These are phyloP conservation scores for Sardina pilchardus DNA, from an alignment of 2,113 vertebrate species.

Conservation along the genomic window DNA sequence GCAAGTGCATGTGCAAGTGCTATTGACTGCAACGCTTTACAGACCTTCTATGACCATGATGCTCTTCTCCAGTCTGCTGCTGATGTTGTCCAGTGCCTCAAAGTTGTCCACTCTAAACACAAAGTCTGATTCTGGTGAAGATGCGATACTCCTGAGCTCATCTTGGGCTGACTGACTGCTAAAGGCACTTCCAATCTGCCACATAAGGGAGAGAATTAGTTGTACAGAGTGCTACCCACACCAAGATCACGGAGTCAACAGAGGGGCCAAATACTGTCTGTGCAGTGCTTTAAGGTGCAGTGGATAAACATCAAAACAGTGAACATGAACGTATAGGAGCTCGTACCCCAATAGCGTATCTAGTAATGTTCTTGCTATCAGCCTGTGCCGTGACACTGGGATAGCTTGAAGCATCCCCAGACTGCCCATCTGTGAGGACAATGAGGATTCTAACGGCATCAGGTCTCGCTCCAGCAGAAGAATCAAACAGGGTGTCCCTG, in stretches of 20 bases:
- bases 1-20: no score
- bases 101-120: constrained; percentile 76
- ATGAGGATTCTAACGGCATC: constrained; percentile 63
- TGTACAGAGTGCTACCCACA: no score
- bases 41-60: constrained; percentile 87
- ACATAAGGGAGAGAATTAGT: neutral
- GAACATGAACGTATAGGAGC: no score
- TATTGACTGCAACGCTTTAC: no score
- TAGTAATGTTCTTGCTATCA: constrained; percentile 32
- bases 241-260: no score
- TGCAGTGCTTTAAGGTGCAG: no score
- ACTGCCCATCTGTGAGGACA: constrained; percentile 72
- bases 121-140: neutral
- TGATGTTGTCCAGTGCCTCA: constrained; percentile 71
- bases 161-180: rapidly evolving
- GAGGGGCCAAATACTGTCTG: no score
- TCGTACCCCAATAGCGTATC: constrained; percentile 69
- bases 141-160: constrained; percentile 67
- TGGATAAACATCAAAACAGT: no score
- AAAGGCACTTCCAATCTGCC: constrained; percentile 72
- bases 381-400: rapidly evolving
- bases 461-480: constrained; percentile 5
- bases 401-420: rapidly evolving
- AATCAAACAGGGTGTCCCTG: constrained; percentile 42
- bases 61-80: constrained; percentile 70